Percentiles rank a stretch among this genome's conserved stretches.
phyloP scores from a whole-genome alignment of 2,113 vertebrate genomes.

The Drymodes brunneopygia region DNA sequence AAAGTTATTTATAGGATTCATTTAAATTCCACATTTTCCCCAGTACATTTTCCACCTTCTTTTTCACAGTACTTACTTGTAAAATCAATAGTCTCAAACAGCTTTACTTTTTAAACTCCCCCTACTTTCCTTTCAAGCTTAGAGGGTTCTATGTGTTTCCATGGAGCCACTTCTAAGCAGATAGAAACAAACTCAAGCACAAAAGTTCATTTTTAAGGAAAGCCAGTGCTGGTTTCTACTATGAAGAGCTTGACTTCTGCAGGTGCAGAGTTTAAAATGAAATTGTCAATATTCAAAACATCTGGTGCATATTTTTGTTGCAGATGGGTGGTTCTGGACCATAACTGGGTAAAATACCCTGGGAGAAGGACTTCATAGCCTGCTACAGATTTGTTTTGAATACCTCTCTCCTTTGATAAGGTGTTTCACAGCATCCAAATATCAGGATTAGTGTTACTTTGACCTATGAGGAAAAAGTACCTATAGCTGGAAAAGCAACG shows the following conservation, averaged over 20 bases:
- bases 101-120: slow-evolving; percentile 41
- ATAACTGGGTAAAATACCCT: neutral
- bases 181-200: slow-evolving; percentile 24
- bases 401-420: neutral
- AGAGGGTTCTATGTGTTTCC: slow-evolving; percentile 14
- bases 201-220: slow-evolving; percentile 17
- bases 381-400: neutral
- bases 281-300: neutral
- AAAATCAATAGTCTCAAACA: slow-evolving; percentile 64
- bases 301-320: neutral
- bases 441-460: neutral
- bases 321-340: neutral
- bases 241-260: neutral
- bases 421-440: neutral
- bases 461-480: neutral
- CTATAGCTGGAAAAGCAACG: neutral
- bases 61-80: slow-evolving; percentile 57
- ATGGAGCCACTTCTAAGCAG: slow-evolving; percentile 39
- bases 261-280: slow-evolving; percentile 2
- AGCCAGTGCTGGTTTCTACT: neutral
- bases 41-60: slow-evolving; percentile 61
- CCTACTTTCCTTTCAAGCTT: slow-evolving; percentile 21
- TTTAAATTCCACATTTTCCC: slow-evolving; percentile 63
- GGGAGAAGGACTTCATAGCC: neutral
- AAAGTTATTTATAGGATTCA: slow-evolving; percentile 67